Evolutionary conservation across 2,888 invertebrate species (phyloP), one percentile per base, ranked within the genome.

Genomic region (Drosophila kokeensis): DNA sequence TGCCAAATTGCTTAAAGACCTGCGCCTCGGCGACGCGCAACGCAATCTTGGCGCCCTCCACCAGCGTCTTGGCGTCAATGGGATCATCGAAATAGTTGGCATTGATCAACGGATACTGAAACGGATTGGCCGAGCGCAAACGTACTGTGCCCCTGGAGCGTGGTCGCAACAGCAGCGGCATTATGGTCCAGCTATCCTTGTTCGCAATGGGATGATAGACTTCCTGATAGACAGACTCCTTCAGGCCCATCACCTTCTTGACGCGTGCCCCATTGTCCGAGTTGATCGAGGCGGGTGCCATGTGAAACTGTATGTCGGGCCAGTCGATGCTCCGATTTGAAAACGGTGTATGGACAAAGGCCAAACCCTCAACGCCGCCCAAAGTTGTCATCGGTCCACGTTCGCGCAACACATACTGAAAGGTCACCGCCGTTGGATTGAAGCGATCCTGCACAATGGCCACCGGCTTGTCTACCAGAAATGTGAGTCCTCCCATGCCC

Each of bases 231-330:
- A 97, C 92, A 62, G 96, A 95, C 69, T 97, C 97, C 45, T 96
- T 97, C 0, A 97, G 92, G 0, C 97, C 97, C 34, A 97, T 93
- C 32, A 97, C 96, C 93, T 97, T 95, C 91, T 95, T 94, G 0
- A 97, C 95, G 90, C 97, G 94, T 60, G 95, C 95, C 0, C 96
- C 96, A 64, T 95, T 96, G 89, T 97, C 97, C 0, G 97, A 97
- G 68, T 96, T 96, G 48, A 97, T 96, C 0, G 97, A 97, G 0
- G 98, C 97, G 1, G 98, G 98, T 2, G 98, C 97, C 96, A 98
- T 98, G 90, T 98, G 98, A 86, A 98, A 97, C 87, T 98, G 97
- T 53, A 98, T 96, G 85, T 98, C 98, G 0, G 98, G 98, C 95
- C 97, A 97, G 74, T 96, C 94, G 2, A 96, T 95, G 2, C 96